These are phyloP conservation scores for Podarcis siculus DNA, from an alignment of 2,797 vertebrate species.

Conservation along the genomic window DNA sequence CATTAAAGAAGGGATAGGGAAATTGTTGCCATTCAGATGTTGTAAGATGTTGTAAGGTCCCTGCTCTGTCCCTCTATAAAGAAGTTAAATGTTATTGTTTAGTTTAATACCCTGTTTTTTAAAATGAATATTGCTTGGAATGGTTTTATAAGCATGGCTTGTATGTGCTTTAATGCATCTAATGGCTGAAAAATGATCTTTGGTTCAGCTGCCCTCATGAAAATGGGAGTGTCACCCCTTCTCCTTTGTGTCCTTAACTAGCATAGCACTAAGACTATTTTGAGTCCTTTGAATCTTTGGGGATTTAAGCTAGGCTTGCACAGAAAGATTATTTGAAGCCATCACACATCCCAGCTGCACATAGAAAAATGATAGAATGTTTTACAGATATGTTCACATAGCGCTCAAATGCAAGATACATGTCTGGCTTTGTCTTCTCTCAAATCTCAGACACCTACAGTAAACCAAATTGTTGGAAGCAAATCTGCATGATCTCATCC, in stretches of 20 bases:
- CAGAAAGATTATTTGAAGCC: background rate
- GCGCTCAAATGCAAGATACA: slow-evolving; percentile 20
- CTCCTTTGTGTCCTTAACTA: slow-evolving; percentile 26
- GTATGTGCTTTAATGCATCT: slow-evolving; percentile 4
- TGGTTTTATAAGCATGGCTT: slow-evolving; percentile 13
- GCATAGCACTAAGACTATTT: slow-evolving; percentile 38
- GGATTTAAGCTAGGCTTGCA: slow-evolving; percentile 5
- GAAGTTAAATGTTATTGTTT: background rate
- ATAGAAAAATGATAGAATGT: background rate
- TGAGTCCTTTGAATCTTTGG: slow-evolving; percentile 15
- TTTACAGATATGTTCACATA: slow-evolving; percentile 16
- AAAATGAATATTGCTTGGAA: background rate
- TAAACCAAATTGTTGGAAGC: slow-evolving; percentile 54
- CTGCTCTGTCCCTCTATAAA: background rate
- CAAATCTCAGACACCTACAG: slow-evolving; percentile 47
- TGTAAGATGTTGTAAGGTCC: too few species aligned
- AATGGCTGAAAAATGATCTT: slow-evolving; percentile 47
- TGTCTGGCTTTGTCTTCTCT: slow-evolving; percentile 36
- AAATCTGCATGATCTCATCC: slow-evolving; percentile 48
- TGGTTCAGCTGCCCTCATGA: slow-evolving; percentile 20
- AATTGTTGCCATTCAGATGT: background rate
- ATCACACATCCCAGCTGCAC: slow-evolving; percentile 22
- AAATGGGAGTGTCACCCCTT: slow-evolving; percentile 34
- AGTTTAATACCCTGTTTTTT: background rate
- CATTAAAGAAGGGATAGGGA: background rate